Conservation (phyloP, 2,888 invertebrate species). For the Calameuta pallipes region DNA sequence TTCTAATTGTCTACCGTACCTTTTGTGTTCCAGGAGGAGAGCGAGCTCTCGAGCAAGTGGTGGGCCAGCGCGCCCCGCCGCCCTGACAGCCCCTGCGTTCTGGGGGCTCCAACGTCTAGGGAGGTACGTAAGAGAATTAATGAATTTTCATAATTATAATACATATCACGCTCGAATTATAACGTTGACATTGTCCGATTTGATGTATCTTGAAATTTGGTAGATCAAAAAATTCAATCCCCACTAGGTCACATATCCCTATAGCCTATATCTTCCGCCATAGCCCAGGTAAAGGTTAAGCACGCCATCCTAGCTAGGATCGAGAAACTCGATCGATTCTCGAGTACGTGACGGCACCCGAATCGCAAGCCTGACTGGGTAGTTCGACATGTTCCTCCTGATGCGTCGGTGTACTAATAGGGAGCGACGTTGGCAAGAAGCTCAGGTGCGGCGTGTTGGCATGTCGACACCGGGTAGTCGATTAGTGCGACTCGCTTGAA, state of each 20-base stretch:
- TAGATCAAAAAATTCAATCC: background rate
- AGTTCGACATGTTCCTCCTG: slow-evolving; percentile 21
- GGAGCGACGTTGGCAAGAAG: slow-evolving; percentile 33
- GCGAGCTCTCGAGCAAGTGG: slow-evolving; percentile 77
- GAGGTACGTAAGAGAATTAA: slow-evolving; percentile 45
- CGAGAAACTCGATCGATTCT: slow-evolving; percentile 51
- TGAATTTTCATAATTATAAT: background rate
- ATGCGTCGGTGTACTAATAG: slow-evolving; percentile 35
- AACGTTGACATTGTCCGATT: background rate
- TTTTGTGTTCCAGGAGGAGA: slow-evolving; percentile 76
- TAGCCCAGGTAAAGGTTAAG: background rate
- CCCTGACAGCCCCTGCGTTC: slow-evolving; percentile 68
- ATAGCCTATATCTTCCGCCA: background rate
- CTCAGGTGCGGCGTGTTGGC: slow-evolving; percentile 38
- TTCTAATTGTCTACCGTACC: background rate
- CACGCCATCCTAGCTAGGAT: slow-evolving; percentile 38
- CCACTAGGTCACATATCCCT: background rate
- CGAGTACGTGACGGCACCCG: slow-evolving; percentile 55
- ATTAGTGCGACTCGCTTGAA: slow-evolving; percentile 39
- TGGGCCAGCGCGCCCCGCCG: slow-evolving; percentile 76
- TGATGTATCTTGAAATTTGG: background rate
- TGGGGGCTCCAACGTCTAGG: slow-evolving; percentile 65
- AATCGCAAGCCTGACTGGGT: slow-evolving; percentile 40
- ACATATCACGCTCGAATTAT: background rate
- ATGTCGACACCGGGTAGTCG: slow-evolving; percentile 40